Evolutionary conservation across 2,113 vertebrate species (phyloP).

Genomic region (Myrmecobius fasciatus): DNA sequence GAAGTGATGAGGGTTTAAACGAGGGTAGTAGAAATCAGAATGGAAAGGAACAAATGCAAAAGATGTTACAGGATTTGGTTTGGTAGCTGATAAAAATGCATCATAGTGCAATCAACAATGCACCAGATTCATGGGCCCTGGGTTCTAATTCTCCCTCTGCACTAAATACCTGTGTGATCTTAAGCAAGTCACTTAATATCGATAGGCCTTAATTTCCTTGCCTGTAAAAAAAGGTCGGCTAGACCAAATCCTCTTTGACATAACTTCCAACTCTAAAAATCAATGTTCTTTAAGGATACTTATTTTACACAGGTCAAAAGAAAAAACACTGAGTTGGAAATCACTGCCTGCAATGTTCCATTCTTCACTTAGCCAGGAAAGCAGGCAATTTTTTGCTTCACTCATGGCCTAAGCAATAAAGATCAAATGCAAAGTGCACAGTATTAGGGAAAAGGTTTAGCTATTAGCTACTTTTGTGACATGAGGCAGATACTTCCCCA

Average conservation of each 20-base stretch:
- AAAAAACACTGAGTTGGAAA: not conserved
- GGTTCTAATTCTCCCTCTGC: not conserved
- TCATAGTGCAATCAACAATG: not conserved
- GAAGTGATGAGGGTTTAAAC: not conserved
- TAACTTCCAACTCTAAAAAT: not conserved
- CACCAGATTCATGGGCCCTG: not conserved
- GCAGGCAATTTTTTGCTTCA: not conserved
- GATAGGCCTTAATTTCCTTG: not conserved
- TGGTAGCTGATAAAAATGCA: not conserved
- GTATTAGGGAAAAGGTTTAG: not conserved
- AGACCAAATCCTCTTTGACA: not conserved
- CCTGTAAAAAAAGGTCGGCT: not conserved
- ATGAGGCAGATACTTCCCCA: not conserved
- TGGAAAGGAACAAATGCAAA: not conserved
- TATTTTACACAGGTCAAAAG: not conserved
- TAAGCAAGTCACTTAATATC: not conserved
- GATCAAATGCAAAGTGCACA: not conserved
- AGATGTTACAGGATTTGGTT: not conserved
- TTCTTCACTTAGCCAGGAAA: not conserved
- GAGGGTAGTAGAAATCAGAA: not conserved
- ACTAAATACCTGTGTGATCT: not conserved
- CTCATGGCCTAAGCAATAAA: not conserved
- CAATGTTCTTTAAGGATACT: not conserved
- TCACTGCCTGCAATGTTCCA: not conserved
- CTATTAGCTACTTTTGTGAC: not conserved